Conservation (phyloP, 1,140 invertebrate genomes). For the Aradophagus sp. region DNA sequence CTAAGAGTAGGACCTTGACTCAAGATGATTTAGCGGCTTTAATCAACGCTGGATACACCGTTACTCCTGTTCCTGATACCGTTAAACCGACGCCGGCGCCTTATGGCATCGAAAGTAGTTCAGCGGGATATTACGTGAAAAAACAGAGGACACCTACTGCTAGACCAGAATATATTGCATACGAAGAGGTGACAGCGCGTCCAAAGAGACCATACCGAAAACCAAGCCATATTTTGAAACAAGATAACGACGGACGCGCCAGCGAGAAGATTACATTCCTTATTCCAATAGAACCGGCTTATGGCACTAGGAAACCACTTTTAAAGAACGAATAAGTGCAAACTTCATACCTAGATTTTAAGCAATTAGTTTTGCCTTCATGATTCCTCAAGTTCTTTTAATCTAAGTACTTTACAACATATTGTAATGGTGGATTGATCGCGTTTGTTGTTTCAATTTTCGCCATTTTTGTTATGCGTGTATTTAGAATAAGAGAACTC, state of each 20-base stretch:
- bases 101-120: constrained; percentile 58
- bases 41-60: constrained; percentile 69
- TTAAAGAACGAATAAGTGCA: constrained; percentile 45
- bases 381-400: constrained; percentile 54
- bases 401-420: constrained; percentile 19
- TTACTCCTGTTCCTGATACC: constrained; percentile 66
- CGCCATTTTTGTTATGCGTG: constrained; percentile 3
- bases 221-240: constrained; percentile 64
- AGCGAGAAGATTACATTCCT: constrained; percentile 71
- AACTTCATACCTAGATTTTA: constrained; percentile 19
- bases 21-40: constrained; percentile 67
- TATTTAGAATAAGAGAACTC: constrained; percentile 40
- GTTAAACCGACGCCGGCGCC: constrained; percentile 54
- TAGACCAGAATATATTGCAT: constrained; percentile 65
- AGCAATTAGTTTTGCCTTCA: constrained; percentile 49
- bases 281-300: constrained; percentile 66
- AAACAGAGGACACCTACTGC: constrained; percentile 62
- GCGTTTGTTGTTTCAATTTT: constrained; percentile 12
- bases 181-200: constrained; percentile 62
- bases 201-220: constrained; percentile 64
- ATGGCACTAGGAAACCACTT: constrained; percentile 63
- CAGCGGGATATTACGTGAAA: constrained; percentile 65
- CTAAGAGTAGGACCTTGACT: constrained; percentile 64
- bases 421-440: constrained; percentile 16
- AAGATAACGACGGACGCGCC: constrained; percentile 61